Evolutionary conservation across 1,140 invertebrate genomes (phyloP).

Genomic region (Polypedilum vanderplanki): DNA sequence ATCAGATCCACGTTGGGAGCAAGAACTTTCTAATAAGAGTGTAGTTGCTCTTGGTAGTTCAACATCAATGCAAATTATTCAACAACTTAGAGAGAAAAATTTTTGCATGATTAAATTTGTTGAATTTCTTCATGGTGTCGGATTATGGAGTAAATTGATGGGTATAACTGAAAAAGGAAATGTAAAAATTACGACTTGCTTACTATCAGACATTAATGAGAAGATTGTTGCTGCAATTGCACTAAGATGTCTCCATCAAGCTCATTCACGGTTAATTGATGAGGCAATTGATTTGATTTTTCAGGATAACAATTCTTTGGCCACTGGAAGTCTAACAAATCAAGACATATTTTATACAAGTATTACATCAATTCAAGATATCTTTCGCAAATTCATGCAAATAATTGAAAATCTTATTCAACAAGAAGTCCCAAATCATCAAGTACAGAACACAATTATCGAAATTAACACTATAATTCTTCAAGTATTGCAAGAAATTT

Average conservation of each 20-base stretch:
- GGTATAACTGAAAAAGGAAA: slow-evolving; percentile 51
- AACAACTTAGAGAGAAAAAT: slow-evolving; percentile 80
- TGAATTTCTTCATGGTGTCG: slow-evolving; percentile 67
- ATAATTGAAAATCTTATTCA: slow-evolving; percentile 49
- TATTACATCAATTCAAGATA: slow-evolving; percentile 51
- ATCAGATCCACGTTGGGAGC: slow-evolving; percentile 77
- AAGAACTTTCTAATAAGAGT: slow-evolving; percentile 30
- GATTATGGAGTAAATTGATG: slow-evolving; percentile 63
- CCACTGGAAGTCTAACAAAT: slow-evolving; percentile 51
- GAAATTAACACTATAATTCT: slow-evolving; percentile 53
- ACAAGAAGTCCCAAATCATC: slow-evolving; percentile 47
- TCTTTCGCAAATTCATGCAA: slow-evolving; percentile 49
- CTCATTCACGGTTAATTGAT: slow-evolving; percentile 37
- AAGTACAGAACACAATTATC: slow-evolving; percentile 49
- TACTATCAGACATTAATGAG: slow-evolving; percentile 66
- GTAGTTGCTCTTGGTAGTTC: slow-evolving; percentile 51
- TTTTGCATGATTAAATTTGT: slow-evolving; percentile 66
- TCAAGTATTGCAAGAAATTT: slow-evolving; percentile 51
- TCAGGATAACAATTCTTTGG: slow-evolving; percentile 43
- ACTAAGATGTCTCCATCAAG: slow-evolving; percentile 40
- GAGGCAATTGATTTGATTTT: slow-evolving; percentile 54
- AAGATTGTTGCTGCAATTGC: slow-evolving; percentile 69
- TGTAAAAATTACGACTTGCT: slow-evolving; percentile 55
- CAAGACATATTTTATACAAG: slow-evolving; percentile 68
- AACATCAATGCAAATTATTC: slow-evolving; percentile 68